A percentile compares a stretch with the other conserved stretches of the same genome.
These are phyloP conservation scores for Vombatus ursinus DNA, from an alignment of 2,113 vertebrate species.

Conservation along the genomic window DNA sequence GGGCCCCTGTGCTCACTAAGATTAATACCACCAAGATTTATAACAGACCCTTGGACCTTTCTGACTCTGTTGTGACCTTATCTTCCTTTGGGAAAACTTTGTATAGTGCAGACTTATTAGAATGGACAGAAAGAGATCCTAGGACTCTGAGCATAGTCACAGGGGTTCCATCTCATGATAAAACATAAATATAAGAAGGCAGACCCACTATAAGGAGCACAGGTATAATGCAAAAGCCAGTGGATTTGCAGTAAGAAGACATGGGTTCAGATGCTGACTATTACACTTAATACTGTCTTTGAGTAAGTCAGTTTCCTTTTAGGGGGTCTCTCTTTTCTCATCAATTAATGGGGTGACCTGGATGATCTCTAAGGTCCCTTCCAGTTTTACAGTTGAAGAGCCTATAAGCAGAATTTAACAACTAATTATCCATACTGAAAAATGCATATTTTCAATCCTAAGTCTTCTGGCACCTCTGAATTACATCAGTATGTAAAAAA, in stretches of 20 bases:
- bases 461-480: background rate
- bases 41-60: background rate
- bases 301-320: background rate
- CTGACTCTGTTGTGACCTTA: background rate
- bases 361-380: background rate
- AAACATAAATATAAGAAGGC: conserved; percentile 24
- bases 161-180: background rate
- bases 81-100: background rate
- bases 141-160: background rate
- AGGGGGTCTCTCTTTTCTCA: background rate
- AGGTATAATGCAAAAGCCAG: background rate
- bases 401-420: too few relatives aligned
- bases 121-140: background rate
- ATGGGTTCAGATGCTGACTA: background rate
- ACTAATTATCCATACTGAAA: background rate
- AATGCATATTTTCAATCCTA: background rate
- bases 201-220: background rate
- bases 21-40: background rate
- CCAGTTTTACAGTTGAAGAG: background rate
- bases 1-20: background rate
- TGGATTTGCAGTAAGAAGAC: background rate
- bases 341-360: background rate
- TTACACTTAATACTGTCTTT: background rate
- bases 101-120: background rate
- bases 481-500: background rate